Evolutionary conservation across 2,888 invertebrate species (phyloP).

Genomic region (Eutolmus rufibarbis): DNA sequence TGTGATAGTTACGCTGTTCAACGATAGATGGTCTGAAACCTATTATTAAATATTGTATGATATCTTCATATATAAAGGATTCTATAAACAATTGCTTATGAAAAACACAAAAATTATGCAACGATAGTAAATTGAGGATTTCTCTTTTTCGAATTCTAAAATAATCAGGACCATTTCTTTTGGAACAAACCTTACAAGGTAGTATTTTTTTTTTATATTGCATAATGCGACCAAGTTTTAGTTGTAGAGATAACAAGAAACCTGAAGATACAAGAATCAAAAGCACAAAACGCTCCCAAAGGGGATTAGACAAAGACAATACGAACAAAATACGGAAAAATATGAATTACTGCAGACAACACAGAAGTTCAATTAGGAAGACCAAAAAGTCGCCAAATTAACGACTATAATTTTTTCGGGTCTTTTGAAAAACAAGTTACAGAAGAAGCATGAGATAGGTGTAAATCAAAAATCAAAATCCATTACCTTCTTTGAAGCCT

Average conservation of each 20-base stretch:
- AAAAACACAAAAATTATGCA: neutral
- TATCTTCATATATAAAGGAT: no score
- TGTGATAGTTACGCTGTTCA: no score
- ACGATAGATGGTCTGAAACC: no score
- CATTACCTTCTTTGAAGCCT: constrained; percentile 39
- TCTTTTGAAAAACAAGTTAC: neutral
- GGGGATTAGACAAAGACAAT: neutral
- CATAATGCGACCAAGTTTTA: neutral
- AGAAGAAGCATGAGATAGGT: neutral
- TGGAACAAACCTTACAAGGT: neutral
- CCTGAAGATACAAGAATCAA: neutral
- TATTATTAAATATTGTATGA: no score
- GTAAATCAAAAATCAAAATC: constrained; percentile 16
- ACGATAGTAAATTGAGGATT: neutral
- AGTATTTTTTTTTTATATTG: neutral
- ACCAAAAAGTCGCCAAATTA: neutral
- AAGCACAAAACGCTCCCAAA: neutral
- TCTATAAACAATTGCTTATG: no score
- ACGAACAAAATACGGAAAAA: neutral
- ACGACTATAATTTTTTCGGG: neutral
- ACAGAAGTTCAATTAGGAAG: neutral
- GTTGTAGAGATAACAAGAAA: neutral
- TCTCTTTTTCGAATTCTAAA: neutral
- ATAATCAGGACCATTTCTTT: neutral
- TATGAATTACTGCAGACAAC: neutral